Conservation (phyloP, 2,113 vertebrate genomes). For the Thinocorus orbignyianus region DNA sequence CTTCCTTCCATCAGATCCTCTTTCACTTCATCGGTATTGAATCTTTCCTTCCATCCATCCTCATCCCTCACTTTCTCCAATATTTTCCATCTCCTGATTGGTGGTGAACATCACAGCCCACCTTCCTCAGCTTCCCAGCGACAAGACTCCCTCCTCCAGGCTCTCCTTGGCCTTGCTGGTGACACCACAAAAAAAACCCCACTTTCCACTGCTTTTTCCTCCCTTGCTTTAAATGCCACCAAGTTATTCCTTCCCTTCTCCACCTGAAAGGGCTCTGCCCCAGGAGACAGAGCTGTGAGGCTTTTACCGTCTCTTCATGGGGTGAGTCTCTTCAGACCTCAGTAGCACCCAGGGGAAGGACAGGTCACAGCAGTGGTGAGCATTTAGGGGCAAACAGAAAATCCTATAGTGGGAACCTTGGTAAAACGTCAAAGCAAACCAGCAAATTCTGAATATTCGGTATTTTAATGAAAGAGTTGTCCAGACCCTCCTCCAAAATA, state of each 20-base stretch:
- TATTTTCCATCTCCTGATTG: not conserved
- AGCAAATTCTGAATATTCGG: not conserved
- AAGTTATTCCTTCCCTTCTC: not conserved
- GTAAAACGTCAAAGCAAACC: not conserved
- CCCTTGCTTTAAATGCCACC: not conserved
- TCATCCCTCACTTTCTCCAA: not conserved
- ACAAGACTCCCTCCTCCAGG: not conserved
- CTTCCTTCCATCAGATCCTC: not conserved
- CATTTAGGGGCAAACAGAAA: not conserved
- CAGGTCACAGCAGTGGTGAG: fast-evolving
- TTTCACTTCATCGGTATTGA: not conserved
- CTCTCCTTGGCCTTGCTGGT: not conserved
- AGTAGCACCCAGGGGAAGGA: fast-evolving
- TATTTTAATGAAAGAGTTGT: not conserved
- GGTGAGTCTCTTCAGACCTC: not conserved
- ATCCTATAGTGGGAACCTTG: not conserved
- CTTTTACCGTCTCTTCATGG: not conserved
- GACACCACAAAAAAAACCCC: not conserved
- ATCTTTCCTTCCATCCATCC: not conserved
- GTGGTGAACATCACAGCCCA: not conserved
- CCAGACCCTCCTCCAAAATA: not conserved
- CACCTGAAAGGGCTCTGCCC: not conserved
- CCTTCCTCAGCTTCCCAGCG: not conserved
- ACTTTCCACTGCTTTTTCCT: not conserved
- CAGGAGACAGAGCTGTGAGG: not conserved